phyloP scores from a whole-genome alignment of 2,888 invertebrate genomes.

The Leptinotarsa rubiginosa region DNA sequence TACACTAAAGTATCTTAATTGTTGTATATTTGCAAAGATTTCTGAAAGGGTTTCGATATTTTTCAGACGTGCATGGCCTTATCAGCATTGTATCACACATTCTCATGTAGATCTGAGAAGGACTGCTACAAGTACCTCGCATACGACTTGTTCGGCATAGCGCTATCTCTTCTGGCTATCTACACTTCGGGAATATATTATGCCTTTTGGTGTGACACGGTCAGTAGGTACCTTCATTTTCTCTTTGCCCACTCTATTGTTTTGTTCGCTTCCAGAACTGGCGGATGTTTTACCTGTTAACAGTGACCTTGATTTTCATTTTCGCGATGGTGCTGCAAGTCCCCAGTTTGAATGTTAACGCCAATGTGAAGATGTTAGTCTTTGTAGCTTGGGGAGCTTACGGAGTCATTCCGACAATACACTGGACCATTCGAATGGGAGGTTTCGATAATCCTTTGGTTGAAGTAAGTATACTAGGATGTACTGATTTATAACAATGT shows the following conservation, averaged over 20 bases:
- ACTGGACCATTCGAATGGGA: conserved; percentile 92
- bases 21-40: too few relatives aligned
- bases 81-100: conserved; percentile 93
- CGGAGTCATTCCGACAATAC: conserved; percentile 90
- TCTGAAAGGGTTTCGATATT: conserved; percentile 36
- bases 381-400: conserved; percentile 90
- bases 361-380: conserved; percentile 80
- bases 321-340: conserved; percentile 85
- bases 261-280: conserved; percentile 72
- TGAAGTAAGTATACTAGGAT: conserved; percentile 69
- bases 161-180: conserved; percentile 90
- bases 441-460: conserved; percentile 89
- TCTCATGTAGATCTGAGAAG: conserved; percentile 90
- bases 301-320: conserved; percentile 84
- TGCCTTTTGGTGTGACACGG: conserved; percentile 95
- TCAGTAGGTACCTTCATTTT: conserved; percentile 66
- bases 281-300: conserved; percentile 83
- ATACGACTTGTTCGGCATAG: conserved; percentile 93
- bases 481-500: too few relatives aligned
- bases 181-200: conserved; percentile 97
- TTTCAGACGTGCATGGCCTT: conserved; percentile 91
- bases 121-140: conserved; percentile 89
- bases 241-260: neutral
- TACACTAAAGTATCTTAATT: too few relatives aligned
- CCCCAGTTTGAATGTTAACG: conserved; percentile 77